Evolutionary conservation across 37 sponge, comb jelly and placozoan species (phyloP), one percentile per base, ranked within the genome.

Genomic region (Halisarca cf. caerulea): DNA sequence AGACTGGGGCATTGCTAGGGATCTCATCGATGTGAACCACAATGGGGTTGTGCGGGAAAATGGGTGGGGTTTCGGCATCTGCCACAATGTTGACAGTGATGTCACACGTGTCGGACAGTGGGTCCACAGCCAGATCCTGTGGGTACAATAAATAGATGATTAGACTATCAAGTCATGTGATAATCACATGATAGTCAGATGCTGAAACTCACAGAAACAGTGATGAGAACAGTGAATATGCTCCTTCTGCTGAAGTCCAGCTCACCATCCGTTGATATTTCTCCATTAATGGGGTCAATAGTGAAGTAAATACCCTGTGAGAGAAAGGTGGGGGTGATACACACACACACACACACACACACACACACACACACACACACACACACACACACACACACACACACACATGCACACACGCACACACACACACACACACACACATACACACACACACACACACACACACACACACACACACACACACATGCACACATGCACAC

Each of bases 341-440:
- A n/a, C n/a, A n/a, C 53, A 62, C 78, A 40, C 27, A 54, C 59
- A 54, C 59, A 53, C 58, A 80, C 58, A 80, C 30, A 53, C 59
- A 80, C 80, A 80, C 55, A 79, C 55, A 79, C 55, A 43, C 80
- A 79, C 80, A 79, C 80, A 79, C 80, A 79, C 80, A 43, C 80
- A 79, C 80, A 79, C 80, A 79, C 80, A 79, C 80, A 79, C 80
- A 79, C 80, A 79, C 80, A 79, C 80, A 79, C 80, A 79, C 80
- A 79, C 80, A 79, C 80, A 79, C 80, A 79, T 54, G 43, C 80
- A 79, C 80, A 79, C 80, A 79, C 80, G 43, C 80, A 39, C 51
- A 79, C 80, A 39, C 80, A 79, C 80, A 43, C 80, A 79, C 51
- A 43, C 80, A 79, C 80, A 43, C 80, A 79, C 80, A 43, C 80